Conservation (phyloP, 2,113 vertebrate genomes). For the Prinia subflava region DNA sequence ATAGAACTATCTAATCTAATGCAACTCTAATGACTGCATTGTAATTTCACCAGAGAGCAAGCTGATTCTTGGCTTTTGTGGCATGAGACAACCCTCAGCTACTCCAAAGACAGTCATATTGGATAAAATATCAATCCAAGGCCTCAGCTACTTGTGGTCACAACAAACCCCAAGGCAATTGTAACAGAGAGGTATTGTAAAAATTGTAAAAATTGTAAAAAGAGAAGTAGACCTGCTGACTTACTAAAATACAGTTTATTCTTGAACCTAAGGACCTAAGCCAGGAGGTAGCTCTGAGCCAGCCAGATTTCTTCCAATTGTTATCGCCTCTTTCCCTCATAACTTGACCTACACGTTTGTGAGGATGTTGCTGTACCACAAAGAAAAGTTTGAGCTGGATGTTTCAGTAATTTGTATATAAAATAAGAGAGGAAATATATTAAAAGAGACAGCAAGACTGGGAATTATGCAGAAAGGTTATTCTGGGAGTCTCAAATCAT, state of each 20-base stretch:
- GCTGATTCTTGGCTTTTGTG: background rate
- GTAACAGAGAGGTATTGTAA: background rate
- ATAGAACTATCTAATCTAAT: constrained; percentile 20
- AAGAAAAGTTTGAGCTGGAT: background rate
- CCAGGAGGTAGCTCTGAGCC: background rate
- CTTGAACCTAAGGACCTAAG: background rate
- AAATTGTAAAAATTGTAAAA: no score
- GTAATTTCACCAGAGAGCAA: background rate
- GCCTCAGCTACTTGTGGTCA: background rate
- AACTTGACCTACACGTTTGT: background rate
- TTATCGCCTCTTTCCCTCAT: background rate
- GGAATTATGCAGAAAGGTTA: background rate
- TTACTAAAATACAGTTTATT: background rate
- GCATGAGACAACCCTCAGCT: background rate
- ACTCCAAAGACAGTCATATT: background rate
- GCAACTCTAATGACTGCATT: background rate
- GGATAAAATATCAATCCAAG: constrained; percentile 4
- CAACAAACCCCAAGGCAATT: background rate
- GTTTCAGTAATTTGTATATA: background rate
- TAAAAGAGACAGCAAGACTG: background rate
- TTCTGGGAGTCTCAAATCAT: background rate
- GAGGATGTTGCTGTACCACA: background rate
- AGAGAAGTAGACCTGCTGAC: background rate
- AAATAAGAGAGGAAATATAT: background rate
- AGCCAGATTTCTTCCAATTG: background rate